Conservation (phyloP, 1,140 invertebrate genomes). For the Nebria ingens region DNA sequence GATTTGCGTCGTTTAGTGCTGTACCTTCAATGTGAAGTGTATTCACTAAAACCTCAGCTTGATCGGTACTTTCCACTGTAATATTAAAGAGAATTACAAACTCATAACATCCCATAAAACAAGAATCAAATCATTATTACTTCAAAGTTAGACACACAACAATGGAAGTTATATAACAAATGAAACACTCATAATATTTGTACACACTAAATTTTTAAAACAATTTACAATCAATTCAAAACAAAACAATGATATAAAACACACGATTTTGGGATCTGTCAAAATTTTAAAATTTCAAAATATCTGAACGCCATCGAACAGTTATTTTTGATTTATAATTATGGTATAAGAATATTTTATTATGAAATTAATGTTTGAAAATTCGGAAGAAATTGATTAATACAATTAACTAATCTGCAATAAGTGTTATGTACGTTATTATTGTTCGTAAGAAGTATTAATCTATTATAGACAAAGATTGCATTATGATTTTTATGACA, state of each 20-base stretch:
- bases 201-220: not conserved
- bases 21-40: constrained; percentile 21
- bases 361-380: not conserved
- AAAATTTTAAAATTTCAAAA: constrained; percentile 8
- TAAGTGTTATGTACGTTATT: not conserved
- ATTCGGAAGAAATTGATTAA: not conserved
- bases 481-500: no score
- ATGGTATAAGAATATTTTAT: constrained; percentile 4
- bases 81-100: not conserved
- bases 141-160: not conserved
- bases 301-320: not conserved
- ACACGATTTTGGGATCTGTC: not conserved
- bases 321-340: not conserved
- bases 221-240: not conserved
- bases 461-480: not conserved
- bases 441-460: not conserved
- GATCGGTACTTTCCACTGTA: constrained; percentile 12
- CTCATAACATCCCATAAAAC: not conserved
- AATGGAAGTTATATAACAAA: constrained; percentile 1
- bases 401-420: not conserved
- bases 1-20: constrained; percentile 15
- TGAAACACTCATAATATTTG: not conserved
- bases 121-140: not conserved
- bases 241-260: not conserved
- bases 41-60: constrained; percentile 20